These are phyloP conservation scores for Pangasius krempfi DNA, from an alignment of 2,797 vertebrate species.

Conservation along the genomic window DNA sequence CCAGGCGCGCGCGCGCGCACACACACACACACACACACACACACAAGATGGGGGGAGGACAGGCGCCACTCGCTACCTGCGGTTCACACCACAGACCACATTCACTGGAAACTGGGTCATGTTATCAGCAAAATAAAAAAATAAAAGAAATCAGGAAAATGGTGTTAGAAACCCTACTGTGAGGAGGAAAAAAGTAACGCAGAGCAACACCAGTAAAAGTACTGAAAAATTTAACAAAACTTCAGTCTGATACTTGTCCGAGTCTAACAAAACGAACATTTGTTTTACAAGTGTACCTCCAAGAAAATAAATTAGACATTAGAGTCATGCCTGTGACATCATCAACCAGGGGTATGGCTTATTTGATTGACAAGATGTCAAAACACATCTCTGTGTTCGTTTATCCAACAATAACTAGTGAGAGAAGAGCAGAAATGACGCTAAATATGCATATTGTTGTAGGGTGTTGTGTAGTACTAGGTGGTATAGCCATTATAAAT, in stretches of 20 bases:
- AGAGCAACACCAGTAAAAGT: neutral
- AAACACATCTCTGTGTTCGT: neutral
- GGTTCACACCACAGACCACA: slow-evolving; percentile 12
- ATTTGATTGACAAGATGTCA: neutral
- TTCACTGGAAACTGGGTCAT: slow-evolving; percentile 21
- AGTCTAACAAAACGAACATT: neutral
- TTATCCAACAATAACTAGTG: neutral
- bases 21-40: neutral
- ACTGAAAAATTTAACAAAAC: neutral
- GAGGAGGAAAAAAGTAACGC: neutral
- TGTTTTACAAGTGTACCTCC: neutral
- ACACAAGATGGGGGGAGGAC: neutral
- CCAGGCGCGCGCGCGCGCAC: neutral
- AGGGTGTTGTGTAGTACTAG: neutral
- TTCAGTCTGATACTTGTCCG: too few relatives aligned
- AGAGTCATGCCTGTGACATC: neutral
- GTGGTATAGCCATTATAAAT: neutral
- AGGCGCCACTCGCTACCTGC: slow-evolving; percentile 22
- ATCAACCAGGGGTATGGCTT: neutral
- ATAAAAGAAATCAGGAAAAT: neutral
- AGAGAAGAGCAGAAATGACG: neutral
- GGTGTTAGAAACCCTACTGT: neutral
- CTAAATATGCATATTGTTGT: neutral
- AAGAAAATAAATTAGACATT: neutral
- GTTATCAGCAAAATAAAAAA: neutral